Evolutionary conservation across 1,140 invertebrate species (phyloP).

Genomic region (Diprion similis): DNA sequence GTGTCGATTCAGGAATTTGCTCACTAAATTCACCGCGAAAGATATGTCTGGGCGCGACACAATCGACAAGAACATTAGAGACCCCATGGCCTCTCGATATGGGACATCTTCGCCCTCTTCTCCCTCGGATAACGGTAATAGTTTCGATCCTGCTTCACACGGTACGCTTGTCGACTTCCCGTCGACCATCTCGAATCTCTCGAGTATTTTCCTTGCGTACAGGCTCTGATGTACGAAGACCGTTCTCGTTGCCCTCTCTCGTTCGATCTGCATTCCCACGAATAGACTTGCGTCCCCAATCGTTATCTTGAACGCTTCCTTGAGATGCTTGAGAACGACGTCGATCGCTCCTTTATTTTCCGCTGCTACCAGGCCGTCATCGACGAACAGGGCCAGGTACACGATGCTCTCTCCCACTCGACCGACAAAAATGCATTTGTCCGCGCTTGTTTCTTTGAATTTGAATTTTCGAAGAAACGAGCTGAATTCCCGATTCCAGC

Average conservation of each 20-base stretch:
- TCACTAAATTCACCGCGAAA: slow-evolving; percentile 41
- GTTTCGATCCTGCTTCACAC: slow-evolving; percentile 14
- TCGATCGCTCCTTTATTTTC: slow-evolving; percentile 9
- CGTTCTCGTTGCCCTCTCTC: not conserved
- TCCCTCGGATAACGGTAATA: slow-evolving; percentile 3
- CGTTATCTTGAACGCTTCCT: slow-evolving; percentile 20
- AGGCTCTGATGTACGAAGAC: slow-evolving; percentile 11
- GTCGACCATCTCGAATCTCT: slow-evolving; percentile 27
- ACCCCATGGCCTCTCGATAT: slow-evolving; percentile 43
- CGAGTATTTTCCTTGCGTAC: slow-evolving; percentile 28
- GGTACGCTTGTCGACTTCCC: slow-evolving; percentile 23
- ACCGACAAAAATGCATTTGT: slow-evolving; percentile 21
- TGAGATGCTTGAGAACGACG: slow-evolving; percentile 15
- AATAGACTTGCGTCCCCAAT: slow-evolving; percentile 16
- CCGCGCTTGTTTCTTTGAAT: slow-evolving; percentile 10
- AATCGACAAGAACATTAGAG: slow-evolving; percentile 44
- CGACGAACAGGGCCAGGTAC: slow-evolving; percentile 21
- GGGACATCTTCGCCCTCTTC: slow-evolving; percentile 22
- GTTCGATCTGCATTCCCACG: slow-evolving; percentile 16
- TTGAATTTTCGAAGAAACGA: slow-evolving; percentile 17
- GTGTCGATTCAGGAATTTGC: slow-evolving; percentile 34
- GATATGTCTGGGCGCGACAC: slow-evolving; percentile 48
- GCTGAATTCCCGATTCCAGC: slow-evolving; percentile 47
- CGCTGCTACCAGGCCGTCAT: slow-evolving; percentile 19
- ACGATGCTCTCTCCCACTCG: not conserved